Evolutionary conservation across 2,113 vertebrate species (phyloP).

Genomic region (Chaetodon trifascialis): DNA sequence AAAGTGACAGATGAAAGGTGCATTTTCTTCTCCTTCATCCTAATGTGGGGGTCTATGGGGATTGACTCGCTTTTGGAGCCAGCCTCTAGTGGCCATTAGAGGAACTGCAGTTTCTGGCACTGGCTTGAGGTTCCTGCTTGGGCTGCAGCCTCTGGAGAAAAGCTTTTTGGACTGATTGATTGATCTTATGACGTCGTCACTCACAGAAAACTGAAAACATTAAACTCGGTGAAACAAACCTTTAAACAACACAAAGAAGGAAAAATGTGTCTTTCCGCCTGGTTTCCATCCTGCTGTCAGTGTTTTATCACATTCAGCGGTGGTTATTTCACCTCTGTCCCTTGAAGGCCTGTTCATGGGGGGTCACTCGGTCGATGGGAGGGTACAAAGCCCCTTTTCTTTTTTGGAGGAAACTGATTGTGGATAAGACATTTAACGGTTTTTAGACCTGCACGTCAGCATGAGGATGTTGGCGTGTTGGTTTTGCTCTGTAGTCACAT

Average conservation of each 20-base stretch:
- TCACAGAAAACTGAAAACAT: background rate
- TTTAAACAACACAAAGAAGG: background rate
- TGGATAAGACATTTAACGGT: conserved; percentile 7
- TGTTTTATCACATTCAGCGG: background rate
- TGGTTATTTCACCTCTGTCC: background rate
- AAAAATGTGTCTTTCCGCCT: too few relatives aligned
- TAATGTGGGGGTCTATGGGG: too few relatives aligned
- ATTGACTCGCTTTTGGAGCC: too few relatives aligned
- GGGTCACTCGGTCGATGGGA: background rate
- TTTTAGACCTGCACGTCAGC: conserved; percentile 3
- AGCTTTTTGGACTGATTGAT: background rate
- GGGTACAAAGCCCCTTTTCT: background rate
- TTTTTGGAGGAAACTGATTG: background rate
- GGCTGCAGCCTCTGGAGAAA: background rate
- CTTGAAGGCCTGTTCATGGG: background rate
- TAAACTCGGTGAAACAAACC: too few relatives aligned
- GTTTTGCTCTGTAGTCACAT: background rate
- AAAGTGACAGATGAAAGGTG: too few relatives aligned
- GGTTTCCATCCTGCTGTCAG: background rate
- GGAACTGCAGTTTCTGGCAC: too few relatives aligned
- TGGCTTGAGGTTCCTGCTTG: too few relatives aligned
- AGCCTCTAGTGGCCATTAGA: too few relatives aligned
- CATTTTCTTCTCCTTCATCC: too few relatives aligned
- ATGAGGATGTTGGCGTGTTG: background rate
- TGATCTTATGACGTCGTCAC: background rate